Base-by-base conservation (phyloP, 2,113 vertebrate species). In the Morone saxatilis region DNA sequence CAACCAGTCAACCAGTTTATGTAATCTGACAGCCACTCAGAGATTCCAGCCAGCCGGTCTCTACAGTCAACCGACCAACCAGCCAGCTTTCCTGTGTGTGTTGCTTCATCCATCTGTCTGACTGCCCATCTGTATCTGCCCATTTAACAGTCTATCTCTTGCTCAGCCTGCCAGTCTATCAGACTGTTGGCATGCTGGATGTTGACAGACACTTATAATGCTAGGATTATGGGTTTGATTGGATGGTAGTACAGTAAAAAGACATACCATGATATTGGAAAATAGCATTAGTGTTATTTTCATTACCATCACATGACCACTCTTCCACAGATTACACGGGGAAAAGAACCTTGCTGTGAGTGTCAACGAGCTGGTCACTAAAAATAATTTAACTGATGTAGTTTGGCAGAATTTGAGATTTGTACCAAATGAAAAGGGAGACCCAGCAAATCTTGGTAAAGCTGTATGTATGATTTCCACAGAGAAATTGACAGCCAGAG, bases 1-100 rank as follows among this genome's bases (percentile, higher is more conserved):
- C 85, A 81, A 75, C 40, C 80, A 84, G 86, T 88, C 89, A 86
- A 81, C 74, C 66, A 82, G 70, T 62, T 91, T 85, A 89, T 72
- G 72, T 70, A 86, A 92, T 91, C 68, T 85, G 78, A 84, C 78
- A 88, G 72, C 69, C 69, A 73, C 72, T 91, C 69, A 25, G 70
- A 69, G 78, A 88, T 83, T 78, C 60, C 71, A 85, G 78, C 69
- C 73, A 78, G 80, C 41, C 43, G 17, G 50, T 78, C 77, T 87
- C 82, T 84, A 88, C 47, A 84, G 76, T 86, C 77, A 87, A 79
- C 76, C 25, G 38, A 79, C 78, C 81, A 72, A 75, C 43, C 73
- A 71, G 63, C 60, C 76, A 87, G 72, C 75, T 68, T 83, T 81
- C 70, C 74, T 81, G 69, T 82, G 65, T 79, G 77, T 88, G 68